Conservation (phyloP, 2,113 vertebrate genomes). For the Jaculus jaculus region DNA sequence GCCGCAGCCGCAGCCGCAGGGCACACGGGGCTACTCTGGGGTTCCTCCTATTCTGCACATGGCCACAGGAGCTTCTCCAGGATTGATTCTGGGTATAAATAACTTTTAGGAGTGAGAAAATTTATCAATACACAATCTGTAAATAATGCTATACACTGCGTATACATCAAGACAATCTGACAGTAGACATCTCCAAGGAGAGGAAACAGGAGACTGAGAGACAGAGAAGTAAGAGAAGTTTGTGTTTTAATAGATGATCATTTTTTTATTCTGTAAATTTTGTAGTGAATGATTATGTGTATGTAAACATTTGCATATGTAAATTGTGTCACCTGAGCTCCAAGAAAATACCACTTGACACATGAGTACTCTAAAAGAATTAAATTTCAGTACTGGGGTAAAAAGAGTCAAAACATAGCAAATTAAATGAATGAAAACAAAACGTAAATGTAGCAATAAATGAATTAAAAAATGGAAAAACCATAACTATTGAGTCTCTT, state of each 20-base stretch:
- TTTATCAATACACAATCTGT: background rate
- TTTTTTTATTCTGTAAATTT: background rate
- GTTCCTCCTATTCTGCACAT: background rate
- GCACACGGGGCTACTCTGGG: too few relatives aligned
- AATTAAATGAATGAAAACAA: background rate
- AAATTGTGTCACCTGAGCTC: background rate
- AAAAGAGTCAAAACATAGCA: background rate
- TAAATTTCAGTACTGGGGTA: background rate
- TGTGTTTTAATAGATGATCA: background rate
- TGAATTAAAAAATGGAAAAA: background rate
- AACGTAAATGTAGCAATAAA: background rate
- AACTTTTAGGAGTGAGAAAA: background rate
- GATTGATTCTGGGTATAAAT: background rate
- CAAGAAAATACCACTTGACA: slow-evolving; percentile 12
- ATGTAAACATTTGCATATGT: background rate
- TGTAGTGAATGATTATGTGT: background rate
- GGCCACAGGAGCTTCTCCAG: background rate
- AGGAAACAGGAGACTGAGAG: background rate
- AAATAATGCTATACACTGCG: background rate
- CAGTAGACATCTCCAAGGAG: background rate
- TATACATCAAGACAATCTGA: background rate
- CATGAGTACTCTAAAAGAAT: background rate
- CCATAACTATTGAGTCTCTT: background rate
- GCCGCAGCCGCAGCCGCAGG: too few relatives aligned
- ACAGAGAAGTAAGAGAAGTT: background rate